These are phyloP conservation scores for Eutolmus rufibarbis DNA, from an alignment of 2,888 invertebrate genomes.

Conservation along the genomic window DNA sequence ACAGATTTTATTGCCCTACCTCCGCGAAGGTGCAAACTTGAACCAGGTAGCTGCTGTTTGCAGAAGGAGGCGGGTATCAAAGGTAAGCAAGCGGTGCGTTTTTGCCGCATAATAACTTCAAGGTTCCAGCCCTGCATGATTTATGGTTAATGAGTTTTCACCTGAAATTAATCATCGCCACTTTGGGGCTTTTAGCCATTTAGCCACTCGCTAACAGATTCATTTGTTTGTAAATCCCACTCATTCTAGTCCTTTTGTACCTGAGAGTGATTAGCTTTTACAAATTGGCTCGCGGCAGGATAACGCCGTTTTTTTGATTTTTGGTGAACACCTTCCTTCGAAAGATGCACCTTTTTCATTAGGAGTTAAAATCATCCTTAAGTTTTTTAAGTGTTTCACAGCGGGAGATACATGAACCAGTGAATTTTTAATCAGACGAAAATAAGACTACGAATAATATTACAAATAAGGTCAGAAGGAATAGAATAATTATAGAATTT, in stretches of 20 bases:
- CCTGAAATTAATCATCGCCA: background rate
- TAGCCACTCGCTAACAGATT: background rate
- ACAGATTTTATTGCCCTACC: slow-evolving; percentile 1
- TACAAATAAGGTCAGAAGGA: background rate
- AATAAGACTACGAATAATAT: background rate
- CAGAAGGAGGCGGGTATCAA: background rate
- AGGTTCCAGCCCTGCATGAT: background rate
- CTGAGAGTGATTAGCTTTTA: background rate
- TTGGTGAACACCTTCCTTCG: background rate
- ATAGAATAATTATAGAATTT: background rate
- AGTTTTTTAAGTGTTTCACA: background rate
- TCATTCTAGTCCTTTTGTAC: too few relatives aligned
- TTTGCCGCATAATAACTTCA: slow-evolving; percentile 6
- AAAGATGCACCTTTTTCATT: background rate
- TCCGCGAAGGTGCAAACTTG: slow-evolving; percentile 15
- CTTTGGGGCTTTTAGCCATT: background rate
- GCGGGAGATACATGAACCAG: background rate
- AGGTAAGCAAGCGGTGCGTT: background rate
- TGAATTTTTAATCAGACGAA: background rate
- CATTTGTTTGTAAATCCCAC: background rate
- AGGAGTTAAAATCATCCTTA: background rate
- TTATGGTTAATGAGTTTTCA: slow-evolving; percentile 22
- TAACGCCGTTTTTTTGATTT: background rate
- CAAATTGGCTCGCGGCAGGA: slow-evolving; percentile 17
- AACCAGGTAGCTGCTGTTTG: background rate